A percentile compares a stretch with the other conserved stretches of the same genome.
Conservation (phyloP, 2,113 vertebrate genomes). For the Narcine bancroftii region DNA sequence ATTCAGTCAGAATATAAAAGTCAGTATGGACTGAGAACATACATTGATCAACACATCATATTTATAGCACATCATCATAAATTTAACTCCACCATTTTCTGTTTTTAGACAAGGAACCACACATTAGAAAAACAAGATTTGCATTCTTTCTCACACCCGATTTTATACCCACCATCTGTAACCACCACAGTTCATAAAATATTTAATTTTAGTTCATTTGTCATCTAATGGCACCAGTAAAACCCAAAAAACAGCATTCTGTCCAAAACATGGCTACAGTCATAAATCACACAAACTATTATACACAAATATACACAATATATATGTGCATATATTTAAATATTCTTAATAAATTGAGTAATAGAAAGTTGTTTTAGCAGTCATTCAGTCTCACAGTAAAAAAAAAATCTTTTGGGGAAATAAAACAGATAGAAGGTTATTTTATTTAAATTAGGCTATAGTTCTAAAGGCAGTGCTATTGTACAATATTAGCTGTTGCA, state of each 20-base stretch:
- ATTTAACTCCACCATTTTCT: not conserved
- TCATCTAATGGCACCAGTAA: no score
- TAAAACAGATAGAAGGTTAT: not conserved
- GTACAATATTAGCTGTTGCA: no score
- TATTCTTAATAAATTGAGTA: no score
- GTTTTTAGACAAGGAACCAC: not conserved
- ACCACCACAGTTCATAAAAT: not conserved
- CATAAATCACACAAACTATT: no score
- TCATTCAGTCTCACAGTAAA: no score
- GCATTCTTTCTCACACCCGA: not conserved
- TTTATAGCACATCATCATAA: not conserved
- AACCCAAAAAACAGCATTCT: no score
- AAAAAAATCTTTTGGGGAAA: not conserved
- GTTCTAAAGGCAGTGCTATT: not conserved
- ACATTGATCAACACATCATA: not conserved
- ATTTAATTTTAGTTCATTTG: constrained; percentile 15
- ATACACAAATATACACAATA: no score
- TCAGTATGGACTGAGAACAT: not conserved
- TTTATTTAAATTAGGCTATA: not conserved
- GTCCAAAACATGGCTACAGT: no score
- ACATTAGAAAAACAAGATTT: not conserved
- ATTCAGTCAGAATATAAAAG: not conserved
- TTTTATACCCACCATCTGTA: not conserved
- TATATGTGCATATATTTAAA: no score
- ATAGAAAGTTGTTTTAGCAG: no score